These are phyloP conservation scores for cat (Felis catus) DNA, from an alignment of 2,113 vertebrate genomes.

Conservation along the genomic window DNA sequence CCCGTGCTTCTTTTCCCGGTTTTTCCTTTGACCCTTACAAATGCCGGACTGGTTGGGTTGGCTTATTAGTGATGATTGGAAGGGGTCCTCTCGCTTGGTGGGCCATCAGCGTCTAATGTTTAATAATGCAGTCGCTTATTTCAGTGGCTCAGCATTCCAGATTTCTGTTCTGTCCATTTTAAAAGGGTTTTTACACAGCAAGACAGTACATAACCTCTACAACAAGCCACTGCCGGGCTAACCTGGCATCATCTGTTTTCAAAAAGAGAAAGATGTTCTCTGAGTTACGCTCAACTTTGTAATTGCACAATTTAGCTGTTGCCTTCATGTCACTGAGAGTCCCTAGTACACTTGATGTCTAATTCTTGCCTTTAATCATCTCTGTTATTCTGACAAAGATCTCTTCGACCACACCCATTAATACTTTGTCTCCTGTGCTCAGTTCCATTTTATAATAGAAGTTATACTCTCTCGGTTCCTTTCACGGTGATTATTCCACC, in stretches of 20 bases:
- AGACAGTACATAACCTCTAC: background rate
- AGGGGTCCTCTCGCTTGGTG: background rate
- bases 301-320: constrained; percentile 30
- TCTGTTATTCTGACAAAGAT: constrained; percentile 52
- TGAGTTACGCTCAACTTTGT: constrained; percentile 10
- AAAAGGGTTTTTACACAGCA: background rate
- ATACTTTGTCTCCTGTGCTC: background rate
- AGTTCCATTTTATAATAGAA: constrained; percentile 35
- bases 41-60: background rate
- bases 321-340: constrained; percentile 28
- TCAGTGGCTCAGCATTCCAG: background rate
- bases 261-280: background rate
- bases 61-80: background rate
- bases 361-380: constrained; percentile 33
- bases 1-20: background rate
- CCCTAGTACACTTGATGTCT: background rate
- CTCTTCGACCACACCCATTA: constrained; percentile 7
- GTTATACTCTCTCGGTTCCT: constrained; percentile 27
- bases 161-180: background rate
- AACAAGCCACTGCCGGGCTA: background rate
- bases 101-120: background rate
- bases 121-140: background rate
- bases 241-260: background rate
- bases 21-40: background rate
- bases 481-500: constrained; percentile 67